Base-by-base conservation (phyloP, 2,888 invertebrate genomes). In the Heliconius aoede region DNA sequence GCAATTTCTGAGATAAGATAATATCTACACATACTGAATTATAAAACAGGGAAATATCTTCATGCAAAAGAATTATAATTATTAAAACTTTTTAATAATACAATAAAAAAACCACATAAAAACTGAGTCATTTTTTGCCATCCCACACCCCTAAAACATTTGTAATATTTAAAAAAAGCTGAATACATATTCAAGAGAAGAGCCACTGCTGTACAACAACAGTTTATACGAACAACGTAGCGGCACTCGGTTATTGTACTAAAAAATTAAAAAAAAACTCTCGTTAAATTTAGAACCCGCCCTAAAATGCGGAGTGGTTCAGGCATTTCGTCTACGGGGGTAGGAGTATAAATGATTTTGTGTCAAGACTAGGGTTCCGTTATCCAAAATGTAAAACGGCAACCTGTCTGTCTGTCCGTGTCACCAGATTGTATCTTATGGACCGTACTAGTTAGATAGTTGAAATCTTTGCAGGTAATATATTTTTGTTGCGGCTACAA, bases 271-370 rank as follows among this genome's bases (percentile, higher is more conserved):
- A 55, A 72, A 71, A 58, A 72, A 72, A 36, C 9, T 60, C 24
- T 36, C 36, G 32, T 67, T 24, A 55, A 58, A 36, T 67, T 67
- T 67, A 58, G 73, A 74, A 58, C 32, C n/a, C 40, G 40, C 55
- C 73, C 73, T 67, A 67, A 36, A 74, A 58, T 55, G 65, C 65
- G 21, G 55, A 74, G 28, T 11, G 67, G n/a, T 67, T n/a, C 4
- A 21, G n/a, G 8, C 11, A 58, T 13, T 74, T 74, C 13, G n/a
- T 32, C 55, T 26, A 26, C 1, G 36, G 24, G 15, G 18, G 26
- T 4, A 40, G 8, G 18, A 74, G 18, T 24, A n/a, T 18, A 36
- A 55, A 65, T n/a, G 4, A 26, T 24, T 24, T 4, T 36, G 64
- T 9, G 32, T n/a, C 9, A 55, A 55, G n/a, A 9, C 9, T n/a